phyloP scores from a whole-genome alignment of 2,888 invertebrate genomes.

The Oscheius sp. region DNA sequence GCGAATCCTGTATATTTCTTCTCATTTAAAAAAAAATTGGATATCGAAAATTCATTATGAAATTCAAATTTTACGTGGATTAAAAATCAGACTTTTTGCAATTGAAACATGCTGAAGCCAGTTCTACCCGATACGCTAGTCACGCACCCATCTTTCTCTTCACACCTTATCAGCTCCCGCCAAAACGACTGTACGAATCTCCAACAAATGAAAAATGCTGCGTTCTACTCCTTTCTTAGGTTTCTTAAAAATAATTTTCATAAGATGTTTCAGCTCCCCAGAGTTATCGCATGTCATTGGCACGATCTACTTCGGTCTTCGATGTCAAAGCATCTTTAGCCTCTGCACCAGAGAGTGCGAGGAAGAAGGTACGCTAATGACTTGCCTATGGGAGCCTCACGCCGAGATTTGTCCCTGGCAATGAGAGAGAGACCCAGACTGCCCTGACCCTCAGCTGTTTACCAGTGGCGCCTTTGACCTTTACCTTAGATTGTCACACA shows the following conservation, averaged over 20 bases:
- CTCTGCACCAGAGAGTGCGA: neutral
- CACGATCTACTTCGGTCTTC: constrained; percentile 7
- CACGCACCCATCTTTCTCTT: constrained; percentile 8
- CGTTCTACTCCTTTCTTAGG: neutral
- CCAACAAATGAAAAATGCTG: neutral
- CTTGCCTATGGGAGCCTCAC: neutral
- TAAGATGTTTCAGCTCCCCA: too few species aligned
- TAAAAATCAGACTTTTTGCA: too few species aligned
- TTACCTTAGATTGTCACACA: neutral
- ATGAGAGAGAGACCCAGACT: neutral
- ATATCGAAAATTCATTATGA: too few species aligned
- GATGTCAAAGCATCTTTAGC: neutral
- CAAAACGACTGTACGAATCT: constrained; percentile 20
- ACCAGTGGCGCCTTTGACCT: constrained; percentile 16
- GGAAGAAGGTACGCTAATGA: constrained; percentile 7
- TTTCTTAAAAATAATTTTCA: too few species aligned
- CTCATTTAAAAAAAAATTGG: too few species aligned
- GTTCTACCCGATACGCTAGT: neutral
- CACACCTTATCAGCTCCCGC: constrained; percentile 14
- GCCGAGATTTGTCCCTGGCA: too few species aligned
- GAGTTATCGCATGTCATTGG: constrained; percentile 4
- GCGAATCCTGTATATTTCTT: too few species aligned
- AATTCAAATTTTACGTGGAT: too few species aligned
- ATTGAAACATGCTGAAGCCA: too few species aligned
- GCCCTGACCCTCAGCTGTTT: constrained; percentile 25